Percentiles rank a stretch among this genome's conserved stretches.
These are phyloP conservation scores for Centropus bengalensis DNA, from an alignment of 2,113 vertebrate genomes.

Conservation along the genomic window DNA sequence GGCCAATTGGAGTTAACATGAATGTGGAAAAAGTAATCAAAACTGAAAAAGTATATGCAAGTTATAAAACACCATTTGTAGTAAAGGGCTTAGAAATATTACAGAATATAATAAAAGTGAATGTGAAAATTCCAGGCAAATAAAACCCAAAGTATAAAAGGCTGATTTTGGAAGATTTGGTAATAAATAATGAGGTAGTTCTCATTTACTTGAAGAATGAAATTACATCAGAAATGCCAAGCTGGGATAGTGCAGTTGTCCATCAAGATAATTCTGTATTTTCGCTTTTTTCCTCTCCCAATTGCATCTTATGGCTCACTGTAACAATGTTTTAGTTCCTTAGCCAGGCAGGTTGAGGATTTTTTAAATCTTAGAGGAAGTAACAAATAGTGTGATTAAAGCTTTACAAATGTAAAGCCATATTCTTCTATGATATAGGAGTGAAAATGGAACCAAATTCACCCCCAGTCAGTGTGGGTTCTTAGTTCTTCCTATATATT, in stretches of 20 bases:
- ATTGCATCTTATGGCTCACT: neutral
- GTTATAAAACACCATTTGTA: conserved; percentile 6
- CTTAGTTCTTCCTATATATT: neutral
- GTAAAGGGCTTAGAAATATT: neutral
- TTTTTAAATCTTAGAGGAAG: neutral
- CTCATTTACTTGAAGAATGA: conserved; percentile 16
- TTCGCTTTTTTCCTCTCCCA: neutral
- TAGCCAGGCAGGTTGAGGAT: neutral
- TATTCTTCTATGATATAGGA: neutral
- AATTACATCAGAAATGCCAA: neutral
- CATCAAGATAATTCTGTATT: neutral
- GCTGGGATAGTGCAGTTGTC: neutral
- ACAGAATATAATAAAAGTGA: neutral
- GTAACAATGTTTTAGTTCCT: neutral
- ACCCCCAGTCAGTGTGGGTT: neutral
- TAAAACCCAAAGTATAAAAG: conserved; percentile 33
- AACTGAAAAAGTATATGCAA: neutral
- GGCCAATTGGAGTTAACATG: neutral
- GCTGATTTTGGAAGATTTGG: neutral
- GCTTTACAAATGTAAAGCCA: neutral
- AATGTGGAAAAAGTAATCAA: conserved; percentile 32
- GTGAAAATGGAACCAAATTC: neutral
- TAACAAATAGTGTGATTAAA: neutral
- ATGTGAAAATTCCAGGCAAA: conserved; percentile 30
- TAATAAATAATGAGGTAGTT: conserved; percentile 45